Base-by-base conservation (phyloP, 2,888 invertebrate genomes). In the Mimas tiliae region DNA sequence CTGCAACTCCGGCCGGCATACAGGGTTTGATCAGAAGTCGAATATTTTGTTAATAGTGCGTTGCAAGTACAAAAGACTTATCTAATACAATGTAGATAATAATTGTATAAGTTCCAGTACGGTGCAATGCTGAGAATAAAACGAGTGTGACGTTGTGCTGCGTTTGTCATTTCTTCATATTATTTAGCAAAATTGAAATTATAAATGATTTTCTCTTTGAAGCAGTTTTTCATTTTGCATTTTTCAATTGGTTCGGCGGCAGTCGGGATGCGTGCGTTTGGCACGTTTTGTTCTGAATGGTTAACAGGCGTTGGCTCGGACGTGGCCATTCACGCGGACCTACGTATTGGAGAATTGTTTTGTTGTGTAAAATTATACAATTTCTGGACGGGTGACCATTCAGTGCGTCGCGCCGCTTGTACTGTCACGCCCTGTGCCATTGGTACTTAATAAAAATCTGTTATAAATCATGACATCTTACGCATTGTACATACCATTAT, bases 231-330 rank as follows among this genome's bases (percentile, higher is more conserved):
- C 85, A 85, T 81, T 87, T 81, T 68, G 74, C 75, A 85, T 80
- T 85, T 86, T 86, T 84, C 82, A 87, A 85, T 87, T 81, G 84
- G 77, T 83, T 78, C 79, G 77, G 78, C 76, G 80, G 75, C 84
- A 81, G 78, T 80, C 70, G 72, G 65, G 78, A 69, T 72, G 81
- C 76, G 82, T 92, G 93, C 78, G 85, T 88, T 90, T 93, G 93
- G 88, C 93, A 90, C 72, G 89, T 87, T 90, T 91, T 93, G 90
- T 93, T 89, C 81, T 71, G 77, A 85, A 81, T 86, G 80, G 84
- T 80, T 85, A 87, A 87, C 79, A 87, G 81, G 76, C 80, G 82
- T 82, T 87, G 89, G 80, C 78, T 81, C 73, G 86, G 89, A 88
- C 89, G 78, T 79, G 82, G 80, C 85, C 76, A 89, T 89, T 91